A percentile compares a stretch with the other conserved stretches of the same genome.
Evolutionary conservation across 2,888 invertebrate species (phyloP).

Genomic region (Ernsta delagoae): DNA sequence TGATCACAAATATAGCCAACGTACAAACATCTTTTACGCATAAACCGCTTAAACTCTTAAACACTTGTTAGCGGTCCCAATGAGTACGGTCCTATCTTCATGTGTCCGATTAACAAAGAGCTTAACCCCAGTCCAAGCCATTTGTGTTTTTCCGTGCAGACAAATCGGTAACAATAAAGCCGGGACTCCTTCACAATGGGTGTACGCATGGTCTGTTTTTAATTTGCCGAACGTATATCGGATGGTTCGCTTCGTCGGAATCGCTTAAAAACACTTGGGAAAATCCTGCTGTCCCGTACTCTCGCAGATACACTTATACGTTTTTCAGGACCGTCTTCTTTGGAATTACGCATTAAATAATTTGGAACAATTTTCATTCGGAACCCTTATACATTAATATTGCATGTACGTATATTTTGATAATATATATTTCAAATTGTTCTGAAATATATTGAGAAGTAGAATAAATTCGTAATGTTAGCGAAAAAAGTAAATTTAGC

Average conservation of each 20-base stretch:
- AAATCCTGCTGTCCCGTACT: slow-evolving; percentile 58
- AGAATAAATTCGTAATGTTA: no score
- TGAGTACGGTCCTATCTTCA: slow-evolving; percentile 47
- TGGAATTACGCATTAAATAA: not conserved
- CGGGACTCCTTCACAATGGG: slow-evolving; percentile 72
- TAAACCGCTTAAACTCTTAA: slow-evolving; percentile 38
- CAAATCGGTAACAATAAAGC: slow-evolving; percentile 81
- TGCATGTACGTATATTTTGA: not conserved
- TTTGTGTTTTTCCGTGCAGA: slow-evolving; percentile 79
- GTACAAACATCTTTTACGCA: slow-evolving; percentile 10
- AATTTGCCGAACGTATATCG: slow-evolving; percentile 79
- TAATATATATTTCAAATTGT: no score
- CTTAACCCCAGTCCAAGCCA: slow-evolving; percentile 72
- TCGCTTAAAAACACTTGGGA: slow-evolving; percentile 77
- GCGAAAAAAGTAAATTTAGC: not conserved
- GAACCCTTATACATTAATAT: not conserved
- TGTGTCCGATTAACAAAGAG: slow-evolving; percentile 76
- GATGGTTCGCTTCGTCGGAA: slow-evolving; percentile 60
- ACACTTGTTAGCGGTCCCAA: slow-evolving; percentile 44
- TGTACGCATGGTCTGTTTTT: slow-evolving; percentile 80
- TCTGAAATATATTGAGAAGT: no score
- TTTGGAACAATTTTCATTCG: not conserved
- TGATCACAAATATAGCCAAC: slow-evolving; percentile 13
- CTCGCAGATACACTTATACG: not conserved
- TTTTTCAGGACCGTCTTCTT: not conserved